Conservation (phyloP, 2,113 vertebrate genomes). For the Aix galericulata region DNA sequence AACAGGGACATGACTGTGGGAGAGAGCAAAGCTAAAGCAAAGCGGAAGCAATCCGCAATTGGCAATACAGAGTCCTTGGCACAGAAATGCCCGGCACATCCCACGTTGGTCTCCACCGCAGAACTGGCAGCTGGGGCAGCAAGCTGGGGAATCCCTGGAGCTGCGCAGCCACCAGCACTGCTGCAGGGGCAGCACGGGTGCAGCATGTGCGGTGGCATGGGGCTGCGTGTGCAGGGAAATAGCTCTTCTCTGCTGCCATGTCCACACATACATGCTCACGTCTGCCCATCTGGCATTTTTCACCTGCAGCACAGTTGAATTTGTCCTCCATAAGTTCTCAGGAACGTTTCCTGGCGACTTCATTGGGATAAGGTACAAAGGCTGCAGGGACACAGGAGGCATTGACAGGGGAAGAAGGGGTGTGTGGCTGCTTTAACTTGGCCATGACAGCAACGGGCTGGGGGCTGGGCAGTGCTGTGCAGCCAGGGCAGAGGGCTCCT, state of each 20-base stretch:
- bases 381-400: not conserved
- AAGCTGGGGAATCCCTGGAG: constrained; percentile 10
- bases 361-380: not conserved
- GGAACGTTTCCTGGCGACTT: not conserved
- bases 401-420: not conserved
- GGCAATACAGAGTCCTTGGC: constrained; percentile 34
- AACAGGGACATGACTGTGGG: not conserved
- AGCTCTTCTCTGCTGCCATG: not conserved
- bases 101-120: not conserved
- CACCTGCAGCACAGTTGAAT: not conserved
- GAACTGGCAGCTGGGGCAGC: not conserved
- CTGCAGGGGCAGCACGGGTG: not conserved
- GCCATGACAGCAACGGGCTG: not conserved
- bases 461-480: not conserved
- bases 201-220: not conserved
- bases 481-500: not conserved
- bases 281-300: not conserved
- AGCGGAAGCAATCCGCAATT: not conserved
- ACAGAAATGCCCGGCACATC: not conserved
- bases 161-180: not conserved
- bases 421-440: not conserved
- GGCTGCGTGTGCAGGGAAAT: not conserved
- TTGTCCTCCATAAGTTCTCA: not conserved
- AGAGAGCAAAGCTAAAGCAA: not conserved
- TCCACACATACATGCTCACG: not conserved